Evolutionary conservation across 2,888 invertebrate genomes (phyloP).

Genomic region (Sympetrum striolatum): DNA sequence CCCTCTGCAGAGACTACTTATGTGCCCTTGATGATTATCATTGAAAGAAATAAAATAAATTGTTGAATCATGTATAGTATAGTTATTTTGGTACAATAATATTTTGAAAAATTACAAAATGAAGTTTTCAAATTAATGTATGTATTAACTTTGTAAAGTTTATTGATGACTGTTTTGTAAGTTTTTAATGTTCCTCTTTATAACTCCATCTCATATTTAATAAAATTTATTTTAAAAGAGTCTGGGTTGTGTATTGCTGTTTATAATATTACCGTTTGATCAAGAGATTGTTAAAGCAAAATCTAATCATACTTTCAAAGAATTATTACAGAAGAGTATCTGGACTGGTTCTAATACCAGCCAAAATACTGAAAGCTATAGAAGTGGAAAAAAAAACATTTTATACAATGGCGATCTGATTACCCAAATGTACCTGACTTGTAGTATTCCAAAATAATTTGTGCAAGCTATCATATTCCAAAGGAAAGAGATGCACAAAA

Average conservation of each 20-base stretch:
- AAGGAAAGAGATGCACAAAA: no score
- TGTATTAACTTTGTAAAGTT: slow-evolving; percentile 42
- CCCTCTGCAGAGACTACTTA: neutral
- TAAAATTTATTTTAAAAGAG: slow-evolving; percentile 12
- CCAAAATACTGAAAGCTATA: no score
- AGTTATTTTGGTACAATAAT: slow-evolving; percentile 36
- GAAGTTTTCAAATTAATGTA: slow-evolving; percentile 10
- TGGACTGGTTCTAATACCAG: no score
- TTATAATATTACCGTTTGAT: neutral
- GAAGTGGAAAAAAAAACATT: no score
- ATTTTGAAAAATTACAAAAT: slow-evolving; percentile 27
- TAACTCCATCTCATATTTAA: slow-evolving; percentile 19
- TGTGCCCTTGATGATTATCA: neutral
- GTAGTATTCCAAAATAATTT: no score
- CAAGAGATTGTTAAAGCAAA: no score
- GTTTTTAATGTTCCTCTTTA: slow-evolving; percentile 36
- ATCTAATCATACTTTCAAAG: no score
- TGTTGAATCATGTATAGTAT: neutral
- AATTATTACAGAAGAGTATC: no score
- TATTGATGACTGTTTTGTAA: slow-evolving; percentile 37
- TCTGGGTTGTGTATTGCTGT: neutral
- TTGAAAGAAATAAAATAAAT: neutral
- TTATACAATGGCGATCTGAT: no score
- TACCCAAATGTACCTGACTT: no score
- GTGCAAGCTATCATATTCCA: no score